Percentiles rank a stretch among this genome's conserved stretches.
Evolutionary conservation across 2,888 invertebrate genomes (phyloP).

Genomic region (Busseola fusca): DNA sequence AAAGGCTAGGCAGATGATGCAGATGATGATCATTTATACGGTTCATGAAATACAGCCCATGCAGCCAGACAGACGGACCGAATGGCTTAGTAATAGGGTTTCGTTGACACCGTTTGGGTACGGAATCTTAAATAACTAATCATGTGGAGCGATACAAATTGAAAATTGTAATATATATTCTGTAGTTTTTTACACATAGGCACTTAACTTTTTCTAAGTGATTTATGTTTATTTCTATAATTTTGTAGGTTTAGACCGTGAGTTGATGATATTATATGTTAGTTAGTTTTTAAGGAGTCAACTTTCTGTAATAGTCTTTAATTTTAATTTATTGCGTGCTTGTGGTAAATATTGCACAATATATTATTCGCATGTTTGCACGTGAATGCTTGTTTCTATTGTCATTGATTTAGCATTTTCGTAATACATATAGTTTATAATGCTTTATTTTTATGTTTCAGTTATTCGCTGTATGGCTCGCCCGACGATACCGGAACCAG

Average conservation of each 20-base stretch:
- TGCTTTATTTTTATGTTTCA: conserved; percentile 78
- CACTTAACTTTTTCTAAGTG: too few species aligned
- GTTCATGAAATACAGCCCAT: too few species aligned
- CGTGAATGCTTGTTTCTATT: conserved; percentile 42
- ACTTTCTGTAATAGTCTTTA: background rate
- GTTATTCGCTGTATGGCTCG: conserved; percentile 95
- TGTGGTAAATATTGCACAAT: conserved; percentile 33
- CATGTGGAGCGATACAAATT: too few species aligned
- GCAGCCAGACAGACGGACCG: too few species aligned
- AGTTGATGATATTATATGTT: background rate
- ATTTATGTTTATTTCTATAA: too few species aligned
- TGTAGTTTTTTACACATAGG: too few species aligned
- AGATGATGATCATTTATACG: too few species aligned
- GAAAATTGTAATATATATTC: too few species aligned
- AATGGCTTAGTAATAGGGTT: too few species aligned
- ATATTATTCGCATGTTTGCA: conserved; percentile 52
- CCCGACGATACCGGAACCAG: conserved; percentile 94
- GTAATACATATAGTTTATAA: conserved; percentile 23
- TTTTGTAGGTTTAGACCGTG: background rate
- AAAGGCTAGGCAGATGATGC: too few species aligned
- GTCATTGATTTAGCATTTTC: conserved; percentile 7
- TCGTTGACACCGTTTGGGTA: too few species aligned
- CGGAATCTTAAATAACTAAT: too few species aligned
- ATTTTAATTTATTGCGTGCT: conserved; percentile 52
- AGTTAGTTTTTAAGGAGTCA: background rate